phyloP scores from a whole-genome alignment of 2,888 invertebrate genomes.

The Acronicta psi region DNA sequence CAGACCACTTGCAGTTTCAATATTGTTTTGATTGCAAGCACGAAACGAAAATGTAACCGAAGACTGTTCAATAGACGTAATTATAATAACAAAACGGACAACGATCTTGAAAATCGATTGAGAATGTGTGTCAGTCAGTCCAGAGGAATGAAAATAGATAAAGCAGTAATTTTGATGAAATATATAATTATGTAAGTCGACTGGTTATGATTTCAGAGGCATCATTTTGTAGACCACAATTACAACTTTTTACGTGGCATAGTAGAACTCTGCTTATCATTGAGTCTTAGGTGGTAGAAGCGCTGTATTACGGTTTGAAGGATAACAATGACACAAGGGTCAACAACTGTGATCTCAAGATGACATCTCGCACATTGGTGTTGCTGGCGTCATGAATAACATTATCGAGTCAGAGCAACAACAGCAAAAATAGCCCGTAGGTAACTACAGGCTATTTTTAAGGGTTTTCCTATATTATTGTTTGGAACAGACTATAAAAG shows the following conservation, averaged over 20 bases:
- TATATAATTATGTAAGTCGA: slow-evolving; percentile 29
- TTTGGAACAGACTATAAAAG: background rate
- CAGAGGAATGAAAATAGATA: slow-evolving; percentile 50
- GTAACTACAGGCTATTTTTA: slow-evolving; percentile 7
- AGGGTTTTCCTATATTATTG: background rate
- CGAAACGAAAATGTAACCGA: slow-evolving; percentile 23
- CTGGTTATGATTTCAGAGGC: slow-evolving; percentile 40
- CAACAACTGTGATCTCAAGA: no score
- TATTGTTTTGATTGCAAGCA: slow-evolving; percentile 60
- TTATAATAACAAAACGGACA: slow-evolving; percentile 40
- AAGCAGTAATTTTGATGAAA: slow-evolving; percentile 23
- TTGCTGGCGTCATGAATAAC: no score
- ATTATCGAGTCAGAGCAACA: background rate
- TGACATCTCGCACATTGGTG: no score
- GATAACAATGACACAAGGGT: no score
- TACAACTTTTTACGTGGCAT: slow-evolving; percentile 45
- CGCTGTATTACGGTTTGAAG: no score
- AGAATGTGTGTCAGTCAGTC: slow-evolving; percentile 30
- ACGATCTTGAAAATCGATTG: slow-evolving; percentile 37
- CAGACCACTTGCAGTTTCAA: slow-evolving; percentile 60
- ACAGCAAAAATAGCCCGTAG: no score
- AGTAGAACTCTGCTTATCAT: no score
- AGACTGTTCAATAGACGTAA: slow-evolving; percentile 34
- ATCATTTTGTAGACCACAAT: slow-evolving; percentile 42
- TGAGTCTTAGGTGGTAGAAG: no score